Conservation (phyloP, 1,140 invertebrate species). For the Pogonognathellus flavescens region DNA sequence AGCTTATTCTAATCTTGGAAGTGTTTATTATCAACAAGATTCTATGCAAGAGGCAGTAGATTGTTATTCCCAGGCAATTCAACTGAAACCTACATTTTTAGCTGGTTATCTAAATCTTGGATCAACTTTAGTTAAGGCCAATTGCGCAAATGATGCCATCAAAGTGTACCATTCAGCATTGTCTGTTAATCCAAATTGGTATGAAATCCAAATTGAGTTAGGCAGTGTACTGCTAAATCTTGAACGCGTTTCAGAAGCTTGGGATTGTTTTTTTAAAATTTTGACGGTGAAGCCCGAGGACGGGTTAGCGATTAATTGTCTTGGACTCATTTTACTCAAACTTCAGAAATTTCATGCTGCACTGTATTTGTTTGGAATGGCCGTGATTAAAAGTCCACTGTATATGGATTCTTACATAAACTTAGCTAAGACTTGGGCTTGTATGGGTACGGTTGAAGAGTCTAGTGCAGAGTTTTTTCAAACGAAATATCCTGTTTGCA, state of each 20-base stretch:
- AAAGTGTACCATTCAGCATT: slow-evolving; percentile 48
- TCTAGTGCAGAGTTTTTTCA: slow-evolving; percentile 5
- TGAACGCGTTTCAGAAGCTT: neutral
- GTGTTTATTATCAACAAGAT: slow-evolving; percentile 6
- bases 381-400: neutral
- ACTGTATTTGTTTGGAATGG: neutral
- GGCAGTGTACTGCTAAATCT: neutral
- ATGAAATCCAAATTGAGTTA: slow-evolving; percentile 1
- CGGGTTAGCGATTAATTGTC: neutral
- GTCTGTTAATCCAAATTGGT: slow-evolving; percentile 5
- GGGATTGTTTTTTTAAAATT: slow-evolving; percentile 13
- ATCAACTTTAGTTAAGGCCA: slow-evolving; percentile 98
- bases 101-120: slow-evolving; percentile 99
- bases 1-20: slow-evolving; percentile 30
- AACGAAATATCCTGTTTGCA: neutral
- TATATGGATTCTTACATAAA: slow-evolving; percentile 24
- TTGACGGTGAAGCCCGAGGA: neutral
- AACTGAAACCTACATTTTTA: slow-evolving; percentile 97
- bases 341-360: slow-evolving; percentile 6
- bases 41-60: slow-evolving; percentile 83
- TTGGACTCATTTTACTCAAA: neutral
- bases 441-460: neutral
- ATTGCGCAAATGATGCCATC: slow-evolving; percentile 95
- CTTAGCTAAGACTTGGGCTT: neutral
- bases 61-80: slow-evolving; percentile 99